phyloP scores from a whole-genome alignment of 2,797 vertebrate genomes.

The Gobionotothen gibberifrons region DNA sequence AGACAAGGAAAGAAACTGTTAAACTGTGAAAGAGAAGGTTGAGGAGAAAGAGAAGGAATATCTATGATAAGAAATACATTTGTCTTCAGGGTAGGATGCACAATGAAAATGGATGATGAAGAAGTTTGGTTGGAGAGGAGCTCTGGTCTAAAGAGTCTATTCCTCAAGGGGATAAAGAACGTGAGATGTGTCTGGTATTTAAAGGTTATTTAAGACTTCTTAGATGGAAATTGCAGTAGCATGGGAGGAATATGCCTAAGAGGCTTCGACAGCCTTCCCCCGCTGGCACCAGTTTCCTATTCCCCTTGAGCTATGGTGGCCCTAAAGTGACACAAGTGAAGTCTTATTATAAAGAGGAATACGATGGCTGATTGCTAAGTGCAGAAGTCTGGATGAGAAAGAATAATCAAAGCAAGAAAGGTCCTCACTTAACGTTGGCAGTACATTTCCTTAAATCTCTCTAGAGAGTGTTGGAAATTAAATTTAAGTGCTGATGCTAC shows the following conservation, averaged over 20 bases:
- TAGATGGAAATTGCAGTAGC: constrained; percentile 8
- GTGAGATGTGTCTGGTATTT: constrained; percentile 11
- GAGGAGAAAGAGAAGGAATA: neutral
- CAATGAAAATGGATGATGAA: constrained; percentile 18
- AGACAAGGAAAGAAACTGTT: constrained; percentile 15
- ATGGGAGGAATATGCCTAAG: neutral
- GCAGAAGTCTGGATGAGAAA: neutral
- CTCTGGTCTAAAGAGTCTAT: no score
- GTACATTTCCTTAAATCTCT: neutral
- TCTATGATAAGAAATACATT: constrained; percentile 23
- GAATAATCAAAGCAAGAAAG: constrained; percentile 7
- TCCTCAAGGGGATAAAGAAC: no score
- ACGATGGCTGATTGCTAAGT: neutral
- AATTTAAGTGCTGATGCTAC: neutral
- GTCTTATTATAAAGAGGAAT: neutral
- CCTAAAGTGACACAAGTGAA: constrained; percentile 5
- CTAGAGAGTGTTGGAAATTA: neutral
- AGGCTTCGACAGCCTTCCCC: neutral
- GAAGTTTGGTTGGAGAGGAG: neutral
- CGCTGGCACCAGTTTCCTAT: neutral
- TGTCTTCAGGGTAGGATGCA: constrained; percentile 25
- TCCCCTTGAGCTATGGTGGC: neutral
- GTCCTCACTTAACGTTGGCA: neutral
- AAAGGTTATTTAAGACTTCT: constrained; percentile 14
- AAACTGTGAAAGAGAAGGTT: constrained; percentile 12